Percentiles rank a stretch among this genome's conserved stretches.
These are phyloP conservation scores for Phylloscopus trochiloides DNA, from an alignment of 2,113 vertebrate species.

Conservation along the genomic window DNA sequence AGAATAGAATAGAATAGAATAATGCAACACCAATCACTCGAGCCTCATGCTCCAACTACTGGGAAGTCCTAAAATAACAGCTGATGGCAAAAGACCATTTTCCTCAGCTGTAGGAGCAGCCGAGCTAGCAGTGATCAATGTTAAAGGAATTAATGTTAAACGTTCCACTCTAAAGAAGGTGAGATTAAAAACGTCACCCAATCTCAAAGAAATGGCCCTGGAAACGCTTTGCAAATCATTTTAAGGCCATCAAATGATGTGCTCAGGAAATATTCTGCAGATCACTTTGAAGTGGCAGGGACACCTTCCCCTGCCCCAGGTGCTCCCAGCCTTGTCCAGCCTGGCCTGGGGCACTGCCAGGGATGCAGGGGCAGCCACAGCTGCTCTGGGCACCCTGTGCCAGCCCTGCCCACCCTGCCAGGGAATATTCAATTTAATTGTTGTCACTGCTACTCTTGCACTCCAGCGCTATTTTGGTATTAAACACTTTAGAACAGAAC, in stretches of 20 bases:
- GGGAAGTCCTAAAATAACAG: not conserved
- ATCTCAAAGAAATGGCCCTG: not conserved
- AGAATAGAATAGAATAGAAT: not conserved
- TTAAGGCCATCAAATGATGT: not conserved
- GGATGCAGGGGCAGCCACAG: not conserved
- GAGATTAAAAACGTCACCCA: not conserved
- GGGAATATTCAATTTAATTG: not conserved
- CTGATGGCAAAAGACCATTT: not conserved
- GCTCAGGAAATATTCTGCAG: not conserved
- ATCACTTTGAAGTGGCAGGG: not conserved
- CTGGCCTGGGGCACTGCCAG: not conserved
- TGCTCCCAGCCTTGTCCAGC: not conserved
- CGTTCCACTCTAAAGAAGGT: not conserved
- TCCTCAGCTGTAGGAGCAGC: not conserved
- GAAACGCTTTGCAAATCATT: not conserved
- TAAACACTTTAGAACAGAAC: not conserved
- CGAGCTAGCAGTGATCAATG: not conserved
- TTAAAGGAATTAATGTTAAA: not conserved
- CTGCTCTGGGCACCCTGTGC: not conserved
- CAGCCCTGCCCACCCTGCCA: rapidly evolving
- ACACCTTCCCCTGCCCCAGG: not conserved
- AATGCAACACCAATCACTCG: rapidly evolving
- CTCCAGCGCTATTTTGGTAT: not conserved
- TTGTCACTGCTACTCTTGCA: not conserved
- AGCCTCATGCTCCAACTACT: not conserved